A percentile compares a stretch with the other conserved stretches of the same genome.
These are phyloP conservation scores for Bactericera cockerelli DNA, from an alignment of 1,140 invertebrate genomes.

Conservation along the genomic window DNA sequence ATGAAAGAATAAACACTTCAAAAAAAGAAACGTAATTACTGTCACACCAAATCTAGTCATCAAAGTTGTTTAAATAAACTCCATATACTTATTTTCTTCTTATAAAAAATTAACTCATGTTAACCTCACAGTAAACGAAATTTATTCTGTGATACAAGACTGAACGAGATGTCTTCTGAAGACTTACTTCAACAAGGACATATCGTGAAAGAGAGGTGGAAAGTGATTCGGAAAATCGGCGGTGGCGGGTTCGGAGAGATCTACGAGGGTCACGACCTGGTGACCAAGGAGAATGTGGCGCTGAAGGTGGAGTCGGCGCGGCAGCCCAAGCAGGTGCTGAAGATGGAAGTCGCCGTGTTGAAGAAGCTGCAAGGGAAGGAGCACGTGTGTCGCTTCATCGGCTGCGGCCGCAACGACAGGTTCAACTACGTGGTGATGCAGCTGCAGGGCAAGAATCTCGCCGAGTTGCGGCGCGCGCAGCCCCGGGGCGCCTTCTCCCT, in stretches of 20 bases:
- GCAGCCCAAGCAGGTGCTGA: conserved; percentile 98
- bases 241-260: conserved; percentile 99
- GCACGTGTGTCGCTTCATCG: conserved; percentile 93
- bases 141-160: neutral
- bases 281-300: conserved; percentile 91
- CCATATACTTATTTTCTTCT: too few relatives aligned
- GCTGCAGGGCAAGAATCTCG: conserved; percentile 94
- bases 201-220: conserved; percentile 95
- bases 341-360: conserved; percentile 98
- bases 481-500: conserved; percentile 90
- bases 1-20: too few relatives aligned
- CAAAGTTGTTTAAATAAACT: neutral
- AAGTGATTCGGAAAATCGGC: conserved; percentile 92
- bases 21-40: too few relatives aligned
- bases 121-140: neutral
- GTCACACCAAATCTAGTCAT: conserved; percentile 6
- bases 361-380: conserved; percentile 83
- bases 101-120: neutral
- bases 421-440: conserved; percentile 99
- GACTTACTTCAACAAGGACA: conserved; percentile 90
- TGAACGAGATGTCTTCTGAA: conserved; percentile 67
- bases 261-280: conserved; percentile 92
- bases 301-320: conserved; percentile 95
- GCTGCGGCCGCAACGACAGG: conserved; percentile 94
- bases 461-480: conserved; percentile 86